Evolutionary conservation across 2,888 invertebrate species (phyloP), one percentile per base, ranked within the genome.

Genomic region (Hartigia nigra): DNA sequence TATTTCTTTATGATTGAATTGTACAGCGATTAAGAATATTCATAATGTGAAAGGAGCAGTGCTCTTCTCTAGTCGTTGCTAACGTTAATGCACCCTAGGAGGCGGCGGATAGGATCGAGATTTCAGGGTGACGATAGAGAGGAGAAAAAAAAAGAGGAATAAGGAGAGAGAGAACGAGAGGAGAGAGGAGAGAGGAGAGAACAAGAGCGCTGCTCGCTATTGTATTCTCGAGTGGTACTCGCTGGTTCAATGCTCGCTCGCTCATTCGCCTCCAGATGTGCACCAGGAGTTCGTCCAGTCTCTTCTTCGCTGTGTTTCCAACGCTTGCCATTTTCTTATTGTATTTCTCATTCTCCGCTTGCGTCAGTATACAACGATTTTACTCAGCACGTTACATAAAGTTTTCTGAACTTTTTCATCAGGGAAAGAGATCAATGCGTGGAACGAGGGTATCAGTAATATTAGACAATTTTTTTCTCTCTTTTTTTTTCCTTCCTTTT

Each of bases 221-320:
- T 91, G 90, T 91, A 91, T 91, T 91, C 90, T 91, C 89, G 86
- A 91, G 91, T 91, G 91, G 91, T 87, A 91, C 91, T 91, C 90
- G 89, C 90, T 90, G 89, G 91, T 91, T 91, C 90, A 90, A 91
- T 91, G 90, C 89, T 87, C 86, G 88, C 86, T 87, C 86, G 89
- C 87, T 86, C 83, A 39, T 86, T 86, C 86, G 87, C 87, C 88
- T 91, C 90, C 91, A 91, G 91, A 91, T 91, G 91, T 90, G 88
- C 86, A 82, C 83, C 83, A 86, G 84, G 84, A 80, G 83, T 82
- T 84, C 82, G 82, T 81, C 69, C 78, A 69, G 77, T 39, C 39
- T 39, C 39, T 39, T 39, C 23, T 23, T 39, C 14, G 9, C 76
- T 75, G 79, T 83, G 81, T 82, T 84, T 78, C 81, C 81, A 79